Evolutionary conservation across 2,888 invertebrate genomes (phyloP), one percentile per base, ranked within the genome.

Genomic region (Troglohyphantes excavatus): DNA sequence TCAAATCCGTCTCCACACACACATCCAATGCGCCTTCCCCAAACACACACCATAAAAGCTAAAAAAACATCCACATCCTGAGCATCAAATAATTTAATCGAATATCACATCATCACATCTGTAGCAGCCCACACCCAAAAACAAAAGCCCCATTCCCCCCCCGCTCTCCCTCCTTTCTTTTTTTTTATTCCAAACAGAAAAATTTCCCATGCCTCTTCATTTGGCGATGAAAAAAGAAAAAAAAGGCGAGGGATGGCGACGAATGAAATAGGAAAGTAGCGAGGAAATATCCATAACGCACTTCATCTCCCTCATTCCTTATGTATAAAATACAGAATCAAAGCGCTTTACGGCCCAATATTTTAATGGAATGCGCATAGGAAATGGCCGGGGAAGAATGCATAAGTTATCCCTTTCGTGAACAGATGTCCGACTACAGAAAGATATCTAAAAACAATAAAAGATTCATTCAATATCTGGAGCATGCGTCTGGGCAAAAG

Each of bases 311-410:
- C 78, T 86, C 85, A 76, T 78, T 78, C 43, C 70, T 19, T 86
- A 86, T 78, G 85, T 86, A 86, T 86, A 86, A 86, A 86, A 86
- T 86, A 70, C 85, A 68, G 85, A 78, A 76, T 86, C 76, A 86
- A 86, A 86, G 68, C 70, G 59, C 33, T 78, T 86, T 76, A 70
- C 85, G 68, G 68, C 27, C 39, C 85, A 70, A 86, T 86, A 86
- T 86, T 86, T 78, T 86, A 83, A 86, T 70, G 68, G 63, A 59
- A 86, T 78, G 78, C 85, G 78, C 76, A 78, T 86, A 78, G 76
- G 68, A 59, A 78, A 78, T 59, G 73, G 73, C 73, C 21, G 19
- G 75, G 43, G 27, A 53, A 46, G 84, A 86, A 86, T 86, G 78
- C 85, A 86, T 86, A 78, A 86, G 76, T 78, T 68, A 86, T 86